These are phyloP conservation scores for Rhagologus leucostigma DNA, from an alignment of 2,113 vertebrate species.

Conservation along the genomic window DNA sequence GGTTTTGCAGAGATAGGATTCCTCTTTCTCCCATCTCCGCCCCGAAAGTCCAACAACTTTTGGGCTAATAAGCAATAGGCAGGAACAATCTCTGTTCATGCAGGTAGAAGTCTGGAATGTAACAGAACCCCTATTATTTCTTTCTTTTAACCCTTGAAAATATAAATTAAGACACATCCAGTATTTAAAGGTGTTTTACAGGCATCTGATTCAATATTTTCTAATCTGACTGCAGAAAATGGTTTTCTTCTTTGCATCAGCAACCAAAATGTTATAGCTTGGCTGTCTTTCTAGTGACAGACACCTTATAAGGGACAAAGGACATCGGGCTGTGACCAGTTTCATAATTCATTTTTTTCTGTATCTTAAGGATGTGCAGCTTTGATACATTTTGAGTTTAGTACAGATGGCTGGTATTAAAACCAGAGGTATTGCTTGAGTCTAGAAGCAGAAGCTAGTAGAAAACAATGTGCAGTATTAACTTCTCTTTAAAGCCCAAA, in stretches of 20 bases:
- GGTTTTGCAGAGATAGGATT: not conserved
- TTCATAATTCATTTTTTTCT: not conserved
- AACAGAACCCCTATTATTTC: not conserved
- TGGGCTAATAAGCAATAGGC: not conserved
- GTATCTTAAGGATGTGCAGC: not conserved
- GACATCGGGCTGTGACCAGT: not conserved
- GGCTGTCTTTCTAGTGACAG: not conserved
- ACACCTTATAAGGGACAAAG: not conserved
- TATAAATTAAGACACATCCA: not conserved
- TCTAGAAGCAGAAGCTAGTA: not conserved
- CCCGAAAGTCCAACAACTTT: not conserved
- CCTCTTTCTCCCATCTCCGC: not conserved
- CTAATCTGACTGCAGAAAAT: not conserved
- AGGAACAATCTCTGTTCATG: not conserved
- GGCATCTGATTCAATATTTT: not conserved
- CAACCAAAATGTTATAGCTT: not conserved
- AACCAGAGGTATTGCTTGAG: not conserved
- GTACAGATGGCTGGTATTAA: not conserved
- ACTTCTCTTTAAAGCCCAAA: not conserved
- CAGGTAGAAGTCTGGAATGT: not conserved
- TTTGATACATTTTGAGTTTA: not conserved
- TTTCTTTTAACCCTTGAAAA: not conserved
- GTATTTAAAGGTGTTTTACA: not conserved
- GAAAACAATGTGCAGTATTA: not conserved
- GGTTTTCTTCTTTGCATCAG: not conserved